Percentiles rank a stretch among this genome's conserved stretches.
phyloP scores from a whole-genome alignment of 2,797 vertebrate genomes.

The Meda fulgida region DNA sequence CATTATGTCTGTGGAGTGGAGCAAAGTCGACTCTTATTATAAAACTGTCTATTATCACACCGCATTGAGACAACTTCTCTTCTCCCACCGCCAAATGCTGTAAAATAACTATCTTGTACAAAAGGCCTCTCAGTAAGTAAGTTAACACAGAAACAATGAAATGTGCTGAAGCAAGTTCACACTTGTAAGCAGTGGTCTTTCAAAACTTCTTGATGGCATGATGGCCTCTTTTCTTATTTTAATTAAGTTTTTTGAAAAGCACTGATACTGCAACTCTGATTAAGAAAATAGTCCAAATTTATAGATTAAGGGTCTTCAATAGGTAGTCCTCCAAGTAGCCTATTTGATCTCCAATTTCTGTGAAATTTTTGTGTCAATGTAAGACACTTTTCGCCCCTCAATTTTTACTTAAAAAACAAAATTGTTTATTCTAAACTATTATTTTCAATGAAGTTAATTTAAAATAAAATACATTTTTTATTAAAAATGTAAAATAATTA shows the following conservation, averaged over 20 bases:
- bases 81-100: constrained; percentile 32
- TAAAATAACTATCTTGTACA: constrained; percentile 54
- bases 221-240: background rate
- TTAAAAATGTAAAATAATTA: too few species aligned
- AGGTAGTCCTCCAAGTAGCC: background rate
- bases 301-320: background rate
- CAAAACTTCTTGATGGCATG: background rate
- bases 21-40: constrained; percentile 61
- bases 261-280: background rate
- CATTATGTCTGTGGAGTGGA: constrained; percentile 61
- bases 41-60: constrained; percentile 63
- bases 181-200: constrained; percentile 37
- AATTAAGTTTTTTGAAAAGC: background rate
- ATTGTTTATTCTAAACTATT: too few species aligned
- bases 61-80: constrained; percentile 47
- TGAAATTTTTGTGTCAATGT: background rate
- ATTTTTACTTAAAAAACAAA: too few species aligned
- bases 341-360: background rate
- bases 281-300: background rate
- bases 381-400: background rate
- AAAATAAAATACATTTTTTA: too few species aligned
- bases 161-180: constrained; percentile 34
- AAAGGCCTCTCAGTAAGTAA: constrained; percentile 28
- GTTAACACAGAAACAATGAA: constrained; percentile 2
- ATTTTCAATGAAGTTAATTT: too few species aligned